Percentiles rank a stretch among this genome's conserved stretches.
Conservation (phyloP, 2,113 vertebrate genomes). For the Syrmaticus mikado region DNA sequence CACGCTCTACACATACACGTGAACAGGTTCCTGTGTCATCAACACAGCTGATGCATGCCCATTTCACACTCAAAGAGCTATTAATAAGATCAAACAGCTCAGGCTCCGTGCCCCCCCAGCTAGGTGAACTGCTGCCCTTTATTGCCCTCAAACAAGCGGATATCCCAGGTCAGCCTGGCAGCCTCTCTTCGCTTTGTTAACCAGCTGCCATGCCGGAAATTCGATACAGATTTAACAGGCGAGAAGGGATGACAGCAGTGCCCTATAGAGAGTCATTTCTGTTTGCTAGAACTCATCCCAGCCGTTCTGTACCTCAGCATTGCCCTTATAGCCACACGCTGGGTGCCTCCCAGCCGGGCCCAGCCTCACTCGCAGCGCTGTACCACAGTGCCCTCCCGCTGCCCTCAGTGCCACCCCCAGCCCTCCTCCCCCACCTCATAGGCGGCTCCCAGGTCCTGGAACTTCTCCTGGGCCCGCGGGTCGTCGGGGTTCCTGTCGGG, state of each 20-base stretch:
- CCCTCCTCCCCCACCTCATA: constrained; percentile 85
- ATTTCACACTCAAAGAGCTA: not conserved
- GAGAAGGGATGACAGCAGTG: rapidly evolving
- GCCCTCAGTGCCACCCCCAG: rapidly evolving
- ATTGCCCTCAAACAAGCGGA: not conserved
- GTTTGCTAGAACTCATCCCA: not conserved
- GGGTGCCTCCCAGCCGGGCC: not conserved
- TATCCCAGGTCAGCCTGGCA: not conserved
- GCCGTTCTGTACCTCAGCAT: rapidly evolving
- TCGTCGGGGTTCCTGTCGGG: constrained; percentile 97
- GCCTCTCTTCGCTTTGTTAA: not conserved
- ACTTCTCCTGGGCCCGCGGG: constrained; percentile 93
- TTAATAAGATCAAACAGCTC: not conserved
- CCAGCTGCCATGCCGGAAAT: rapidly evolving
- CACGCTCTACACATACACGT: not conserved
- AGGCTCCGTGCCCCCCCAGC: not conserved
- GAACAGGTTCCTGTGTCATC: not conserved
- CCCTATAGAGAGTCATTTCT: rapidly evolving
- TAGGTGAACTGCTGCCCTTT: not conserved
- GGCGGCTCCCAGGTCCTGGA: constrained; percentile 95
- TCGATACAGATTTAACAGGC: rapidly evolving
- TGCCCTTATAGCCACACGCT: rapidly evolving
- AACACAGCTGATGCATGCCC: not conserved
- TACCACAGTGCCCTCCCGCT: no score
- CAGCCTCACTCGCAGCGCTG: no score